Conservation (phyloP, 2,797 vertebrate species). For the Huso huso region DNA sequence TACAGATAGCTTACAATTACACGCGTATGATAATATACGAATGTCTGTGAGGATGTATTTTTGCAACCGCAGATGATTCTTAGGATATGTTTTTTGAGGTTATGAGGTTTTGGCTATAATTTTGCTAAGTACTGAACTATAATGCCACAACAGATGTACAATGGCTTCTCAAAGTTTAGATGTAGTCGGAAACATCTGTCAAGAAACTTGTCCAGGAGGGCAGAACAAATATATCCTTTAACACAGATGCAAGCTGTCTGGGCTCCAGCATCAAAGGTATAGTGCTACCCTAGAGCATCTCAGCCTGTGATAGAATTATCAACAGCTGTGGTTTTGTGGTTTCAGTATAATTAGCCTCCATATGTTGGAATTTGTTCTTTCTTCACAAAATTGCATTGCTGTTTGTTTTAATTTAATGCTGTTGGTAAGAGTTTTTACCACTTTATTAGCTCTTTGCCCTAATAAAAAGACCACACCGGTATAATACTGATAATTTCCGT, state of each 20-base stretch:
- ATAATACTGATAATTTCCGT: too few species aligned
- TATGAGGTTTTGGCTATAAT: too few species aligned
- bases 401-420: background rate
- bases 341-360: background rate
- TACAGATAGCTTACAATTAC: too few species aligned
- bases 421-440: too few species aligned
- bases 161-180: background rate
- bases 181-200: background rate
- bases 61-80: background rate
- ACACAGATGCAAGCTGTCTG: background rate
- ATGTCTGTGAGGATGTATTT: background rate
- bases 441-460: too few species aligned
- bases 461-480: too few species aligned
- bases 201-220: background rate
- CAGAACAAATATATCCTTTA: background rate
- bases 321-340: background rate
- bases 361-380: conserved; percentile 1
- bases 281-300: background rate
- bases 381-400: background rate
- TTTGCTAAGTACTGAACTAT: too few species aligned
- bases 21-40: background rate
- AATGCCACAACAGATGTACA: too few species aligned
- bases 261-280: background rate
- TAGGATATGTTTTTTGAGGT: too few species aligned
- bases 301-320: background rate